Evolutionary conservation across 2,113 vertebrate species (phyloP).

Genomic region (Sebastes fasciatus): DNA sequence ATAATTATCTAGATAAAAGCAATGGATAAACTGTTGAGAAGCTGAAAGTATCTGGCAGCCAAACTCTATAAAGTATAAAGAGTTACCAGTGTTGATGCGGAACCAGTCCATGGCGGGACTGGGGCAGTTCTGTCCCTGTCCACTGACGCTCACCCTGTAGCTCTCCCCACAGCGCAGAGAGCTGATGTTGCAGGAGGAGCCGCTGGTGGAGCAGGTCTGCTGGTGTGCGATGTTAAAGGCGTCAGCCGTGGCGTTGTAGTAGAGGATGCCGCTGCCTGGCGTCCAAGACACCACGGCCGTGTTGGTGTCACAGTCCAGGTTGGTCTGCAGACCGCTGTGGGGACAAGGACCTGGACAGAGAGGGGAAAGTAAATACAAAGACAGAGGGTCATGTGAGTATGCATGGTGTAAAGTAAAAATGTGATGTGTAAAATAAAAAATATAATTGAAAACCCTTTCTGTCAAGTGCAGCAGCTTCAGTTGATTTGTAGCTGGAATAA

Average conservation of each 20-base stretch:
- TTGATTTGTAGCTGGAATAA: background rate
- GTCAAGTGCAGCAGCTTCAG: background rate
- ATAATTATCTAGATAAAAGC: background rate
- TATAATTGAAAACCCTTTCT: background rate
- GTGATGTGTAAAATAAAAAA: too few species aligned
- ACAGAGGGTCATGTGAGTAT: background rate
- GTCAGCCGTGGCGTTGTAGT: slow-evolving; percentile 72
- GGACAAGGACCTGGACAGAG: slow-evolving; percentile 79
- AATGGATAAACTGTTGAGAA: background rate
- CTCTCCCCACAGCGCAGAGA: slow-evolving; percentile 74
- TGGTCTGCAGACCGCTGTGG: slow-evolving; percentile 50
- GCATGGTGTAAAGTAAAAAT: background rate
- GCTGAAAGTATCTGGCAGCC: background rate
- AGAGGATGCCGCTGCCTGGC: slow-evolving; percentile 66
- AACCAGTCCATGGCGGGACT: slow-evolving; percentile 62
- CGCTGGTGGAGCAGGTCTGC: slow-evolving; percentile 67
- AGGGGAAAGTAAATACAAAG: background rate
- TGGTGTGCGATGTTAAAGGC: background rate
- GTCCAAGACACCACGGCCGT: slow-evolving; percentile 79
- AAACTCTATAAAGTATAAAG: background rate
- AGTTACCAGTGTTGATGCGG: slow-evolving; percentile 74
- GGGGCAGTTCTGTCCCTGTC: slow-evolving; percentile 75
- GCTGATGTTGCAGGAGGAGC: slow-evolving; percentile 77
- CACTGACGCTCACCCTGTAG: slow-evolving; percentile 77
- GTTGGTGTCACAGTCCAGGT: slow-evolving; percentile 75